These are phyloP conservation scores for Scaptomyza hsui DNA, from an alignment of 1,140 invertebrate genomes.

Conservation along the genomic window DNA sequence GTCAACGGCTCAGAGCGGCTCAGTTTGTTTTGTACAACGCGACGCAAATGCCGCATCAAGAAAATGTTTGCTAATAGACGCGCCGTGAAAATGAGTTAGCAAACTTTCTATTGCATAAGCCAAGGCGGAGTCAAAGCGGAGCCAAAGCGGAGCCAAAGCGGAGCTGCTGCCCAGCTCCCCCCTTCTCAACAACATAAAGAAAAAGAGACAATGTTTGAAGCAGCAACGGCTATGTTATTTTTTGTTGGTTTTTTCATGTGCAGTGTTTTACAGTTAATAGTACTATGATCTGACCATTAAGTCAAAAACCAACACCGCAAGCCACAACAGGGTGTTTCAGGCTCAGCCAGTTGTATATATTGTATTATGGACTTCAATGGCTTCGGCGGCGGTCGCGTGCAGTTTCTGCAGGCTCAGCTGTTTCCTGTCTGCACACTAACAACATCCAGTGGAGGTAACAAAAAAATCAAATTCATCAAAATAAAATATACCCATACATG, in stretches of 20 bases:
- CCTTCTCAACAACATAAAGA: background rate
- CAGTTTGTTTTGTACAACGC: constrained; percentile 46
- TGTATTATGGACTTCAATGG: constrained; percentile 58
- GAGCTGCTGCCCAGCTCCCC: no score
- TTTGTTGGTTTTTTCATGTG: background rate
- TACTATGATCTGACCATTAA: background rate
- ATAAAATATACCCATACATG: background rate
- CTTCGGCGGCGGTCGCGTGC: constrained; percentile 80
- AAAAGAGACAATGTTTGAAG: background rate
- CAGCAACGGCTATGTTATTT: background rate
- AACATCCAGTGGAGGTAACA: constrained; percentile 74
- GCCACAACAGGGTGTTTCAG: background rate
- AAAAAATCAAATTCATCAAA: background rate
- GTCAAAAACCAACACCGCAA: background rate
- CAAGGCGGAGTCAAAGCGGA: background rate
- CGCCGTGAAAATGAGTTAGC: constrained; percentile 1
- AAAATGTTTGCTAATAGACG: constrained; percentile 17
- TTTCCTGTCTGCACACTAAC: constrained; percentile 84
- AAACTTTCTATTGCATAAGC: background rate
- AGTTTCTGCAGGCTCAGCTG: constrained; percentile 85
- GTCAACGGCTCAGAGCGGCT: constrained; percentile 21
- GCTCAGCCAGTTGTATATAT: background rate
- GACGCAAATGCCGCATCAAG: constrained; percentile 33
- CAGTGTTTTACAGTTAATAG: background rate
- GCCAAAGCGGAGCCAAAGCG: background rate